phyloP scores from a whole-genome alignment of 2,888 invertebrate genomes.

The Erannis defoliaria region DNA sequence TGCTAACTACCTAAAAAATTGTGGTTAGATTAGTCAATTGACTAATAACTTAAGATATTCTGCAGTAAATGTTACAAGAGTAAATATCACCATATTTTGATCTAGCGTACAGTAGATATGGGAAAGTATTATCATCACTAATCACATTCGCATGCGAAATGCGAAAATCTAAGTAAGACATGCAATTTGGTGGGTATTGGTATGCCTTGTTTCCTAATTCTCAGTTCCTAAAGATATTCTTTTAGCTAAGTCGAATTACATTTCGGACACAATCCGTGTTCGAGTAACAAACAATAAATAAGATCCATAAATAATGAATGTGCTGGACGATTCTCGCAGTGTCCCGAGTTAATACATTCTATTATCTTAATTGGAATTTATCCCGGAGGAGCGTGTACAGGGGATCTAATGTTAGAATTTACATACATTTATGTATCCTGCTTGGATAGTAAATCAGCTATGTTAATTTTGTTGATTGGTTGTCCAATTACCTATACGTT shows the following conservation, averaged over 20 bases:
- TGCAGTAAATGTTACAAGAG: too few species aligned
- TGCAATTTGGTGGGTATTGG: too few species aligned
- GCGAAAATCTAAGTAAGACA: too few species aligned
- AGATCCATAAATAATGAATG: conserved; percentile 30
- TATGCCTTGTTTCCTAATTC: too few species aligned
- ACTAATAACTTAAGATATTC: too few species aligned
- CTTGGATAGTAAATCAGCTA: conserved; percentile 14
- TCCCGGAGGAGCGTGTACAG: conserved; percentile 27
- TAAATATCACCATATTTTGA: too few species aligned
- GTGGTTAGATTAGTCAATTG: too few species aligned
- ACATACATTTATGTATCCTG: conserved; percentile 28
- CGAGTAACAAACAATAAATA: conserved; percentile 38
- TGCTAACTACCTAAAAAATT: too few species aligned
- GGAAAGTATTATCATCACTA: too few species aligned
- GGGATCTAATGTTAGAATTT: conserved; percentile 35
- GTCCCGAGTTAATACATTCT: conserved; percentile 24
- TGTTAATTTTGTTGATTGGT: conserved; percentile 24
- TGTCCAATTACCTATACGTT: not conserved
- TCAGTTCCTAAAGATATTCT: not conserved
- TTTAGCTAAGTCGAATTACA: conserved; percentile 1
- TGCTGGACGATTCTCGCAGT: conserved; percentile 22
- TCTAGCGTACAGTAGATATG: too few species aligned
- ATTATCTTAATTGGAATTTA: conserved; percentile 38
- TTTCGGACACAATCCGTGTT: conserved; percentile 15
- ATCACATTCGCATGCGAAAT: too few species aligned